phyloP scores from a whole-genome alignment of 2,888 invertebrate genomes.

The Rhingia campestris region DNA sequence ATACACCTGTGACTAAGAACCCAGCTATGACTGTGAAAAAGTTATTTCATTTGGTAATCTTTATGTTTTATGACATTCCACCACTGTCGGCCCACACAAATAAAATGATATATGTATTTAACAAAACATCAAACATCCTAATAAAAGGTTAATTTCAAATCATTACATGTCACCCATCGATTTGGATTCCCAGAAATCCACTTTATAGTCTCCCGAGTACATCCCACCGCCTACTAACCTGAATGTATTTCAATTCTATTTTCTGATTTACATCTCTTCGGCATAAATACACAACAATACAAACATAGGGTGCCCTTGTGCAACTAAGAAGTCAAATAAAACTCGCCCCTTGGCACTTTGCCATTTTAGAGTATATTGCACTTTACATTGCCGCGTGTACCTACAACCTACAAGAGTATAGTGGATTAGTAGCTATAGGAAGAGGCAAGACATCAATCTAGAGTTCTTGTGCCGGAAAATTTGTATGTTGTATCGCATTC shows the following conservation, averaged over 20 bases:
- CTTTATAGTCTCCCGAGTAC: neutral
- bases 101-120: too few relatives aligned
- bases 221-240: slow-evolving; percentile 65
- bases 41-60: too few relatives aligned
- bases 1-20: too few relatives aligned
- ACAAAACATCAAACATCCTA: neutral
- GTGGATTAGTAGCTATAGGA: neutral
- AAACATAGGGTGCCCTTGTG: slow-evolving; percentile 57
- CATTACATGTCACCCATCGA: neutral
- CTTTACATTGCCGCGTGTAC: neutral
- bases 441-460: slow-evolving; percentile 21
- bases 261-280: slow-evolving; percentile 19
- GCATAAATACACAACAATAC: neutral
- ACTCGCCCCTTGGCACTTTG: slow-evolving; percentile 49
- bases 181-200: slow-evolving; percentile 6
- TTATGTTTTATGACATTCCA: too few relatives aligned
- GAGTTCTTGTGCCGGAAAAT: slow-evolving; percentile 26
- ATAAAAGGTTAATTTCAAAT: neutral
- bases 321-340: slow-evolving; percentile 50
- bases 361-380: slow-evolving; percentile 61
- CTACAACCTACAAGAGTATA: neutral
- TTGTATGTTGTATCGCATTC: slow-evolving; percentile 44
- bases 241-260: slow-evolving; percentile 62
- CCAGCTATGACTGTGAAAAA: too few relatives aligned
- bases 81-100: too few relatives aligned